Evolutionary conservation across 2,888 invertebrate species (phyloP).

Genomic region (Athrips mouffetella): DNA sequence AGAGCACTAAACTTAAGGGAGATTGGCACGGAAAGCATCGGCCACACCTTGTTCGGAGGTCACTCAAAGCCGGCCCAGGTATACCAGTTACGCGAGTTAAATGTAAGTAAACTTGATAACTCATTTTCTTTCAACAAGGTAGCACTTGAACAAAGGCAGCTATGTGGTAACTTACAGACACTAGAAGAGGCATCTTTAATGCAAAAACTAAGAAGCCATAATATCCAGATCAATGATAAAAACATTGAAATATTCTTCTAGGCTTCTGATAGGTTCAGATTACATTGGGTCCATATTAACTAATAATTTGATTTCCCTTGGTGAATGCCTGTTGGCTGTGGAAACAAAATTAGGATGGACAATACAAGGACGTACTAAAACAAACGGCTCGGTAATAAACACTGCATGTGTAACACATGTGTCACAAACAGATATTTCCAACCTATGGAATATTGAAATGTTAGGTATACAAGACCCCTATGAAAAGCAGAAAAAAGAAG

Average conservation of each 20-base stretch:
- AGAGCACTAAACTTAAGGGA: not conserved
- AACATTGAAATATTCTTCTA: not conserved
- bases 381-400: too few species aligned
- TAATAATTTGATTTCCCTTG: not conserved
- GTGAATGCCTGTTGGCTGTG: not conserved
- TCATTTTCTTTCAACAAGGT: not conserved
- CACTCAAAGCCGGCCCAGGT: not conserved
- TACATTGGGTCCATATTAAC: not conserved
- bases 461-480: conserved; percentile 4
- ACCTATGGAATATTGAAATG: not conserved
- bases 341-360: conserved; percentile 8
- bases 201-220: not conserved
- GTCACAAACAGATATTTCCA: not conserved
- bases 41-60: not conserved
- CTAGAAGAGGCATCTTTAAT: not conserved
- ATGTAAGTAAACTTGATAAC: not conserved
- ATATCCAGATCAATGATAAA: not conserved
- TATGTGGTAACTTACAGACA: not conserved
- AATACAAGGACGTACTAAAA: not conserved
- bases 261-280: conserved; percentile 3
- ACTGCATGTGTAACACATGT: not conserved
- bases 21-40: not conserved
- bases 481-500: not conserved
- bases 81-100: not conserved
- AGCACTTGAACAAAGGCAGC: not conserved